phyloP scores from a whole-genome alignment of 2,113 vertebrate genomes.

The Climacteris rufus region DNA sequence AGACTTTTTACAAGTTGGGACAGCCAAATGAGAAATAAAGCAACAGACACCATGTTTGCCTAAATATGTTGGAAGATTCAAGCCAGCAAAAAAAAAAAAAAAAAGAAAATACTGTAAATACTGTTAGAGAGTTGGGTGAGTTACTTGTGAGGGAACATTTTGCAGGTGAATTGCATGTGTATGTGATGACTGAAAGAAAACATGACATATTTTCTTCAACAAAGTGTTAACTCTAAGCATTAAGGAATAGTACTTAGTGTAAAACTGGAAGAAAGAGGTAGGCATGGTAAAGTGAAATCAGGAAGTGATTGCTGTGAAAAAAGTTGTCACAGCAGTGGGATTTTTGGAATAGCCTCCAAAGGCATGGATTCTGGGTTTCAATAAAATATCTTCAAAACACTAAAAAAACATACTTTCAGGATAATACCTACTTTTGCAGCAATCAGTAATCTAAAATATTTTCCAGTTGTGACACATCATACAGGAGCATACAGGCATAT shows the following conservation, averaged over 20 bases:
- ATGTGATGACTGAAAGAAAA: background rate
- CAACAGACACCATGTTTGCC: background rate
- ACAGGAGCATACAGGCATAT: fast-evolving
- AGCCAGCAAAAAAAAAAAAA: background rate
- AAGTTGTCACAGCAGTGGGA: background rate
- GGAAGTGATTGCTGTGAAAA: background rate
- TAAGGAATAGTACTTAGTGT: background rate
- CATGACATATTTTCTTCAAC: background rate
- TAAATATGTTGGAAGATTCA: background rate
- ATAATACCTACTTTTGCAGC: background rate
- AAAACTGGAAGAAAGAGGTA: background rate
- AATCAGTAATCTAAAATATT: background rate
- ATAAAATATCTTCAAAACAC: background rate
- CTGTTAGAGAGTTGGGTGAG: background rate
- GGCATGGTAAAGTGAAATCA: background rate
- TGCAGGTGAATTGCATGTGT: background rate
- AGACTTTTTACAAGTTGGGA: background rate
- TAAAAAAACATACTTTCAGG: background rate
- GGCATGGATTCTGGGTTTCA: background rate
- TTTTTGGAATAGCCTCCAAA: background rate
- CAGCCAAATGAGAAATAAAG: background rate
- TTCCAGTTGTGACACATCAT: background rate
- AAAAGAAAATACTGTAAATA: background rate
- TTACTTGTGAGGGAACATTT: background rate
- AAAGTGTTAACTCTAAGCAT: background rate